Evolutionary conservation across 2,888 invertebrate genomes (phyloP).

Genomic region (Athalia cordata): DNA sequence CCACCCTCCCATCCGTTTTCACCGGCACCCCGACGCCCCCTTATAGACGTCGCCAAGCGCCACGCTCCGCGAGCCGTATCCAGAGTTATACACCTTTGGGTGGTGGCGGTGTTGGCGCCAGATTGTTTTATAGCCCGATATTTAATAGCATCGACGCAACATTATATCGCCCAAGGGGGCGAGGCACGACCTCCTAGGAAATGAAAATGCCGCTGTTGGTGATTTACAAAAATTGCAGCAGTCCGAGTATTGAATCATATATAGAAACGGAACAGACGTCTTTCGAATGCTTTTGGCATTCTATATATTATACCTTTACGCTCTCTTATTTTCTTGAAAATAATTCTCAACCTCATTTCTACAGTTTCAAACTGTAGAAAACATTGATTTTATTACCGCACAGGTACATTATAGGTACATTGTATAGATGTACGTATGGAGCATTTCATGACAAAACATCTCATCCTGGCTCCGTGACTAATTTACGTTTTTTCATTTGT

Average conservation of each 20-base stretch:
- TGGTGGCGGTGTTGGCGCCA: slow-evolving; percentile 28
- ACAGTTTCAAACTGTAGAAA: background rate
- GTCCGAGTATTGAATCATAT: slow-evolving; percentile 15
- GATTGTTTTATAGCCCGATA: slow-evolving; percentile 44
- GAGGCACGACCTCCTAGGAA: slow-evolving; percentile 30
- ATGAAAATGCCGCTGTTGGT: slow-evolving; percentile 45
- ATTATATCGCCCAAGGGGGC: slow-evolving; percentile 39
- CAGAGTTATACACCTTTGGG: slow-evolving; percentile 30
- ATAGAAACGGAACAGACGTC: background rate
- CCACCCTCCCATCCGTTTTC: slow-evolving; percentile 12
- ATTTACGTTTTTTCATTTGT: background rate
- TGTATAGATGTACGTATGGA: background rate
- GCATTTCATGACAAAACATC: background rate
- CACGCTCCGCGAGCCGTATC: slow-evolving; percentile 48
- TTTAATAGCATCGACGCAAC: slow-evolving; percentile 45
- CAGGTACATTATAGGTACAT: background rate
- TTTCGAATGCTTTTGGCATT: background rate
- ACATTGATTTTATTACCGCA: slow-evolving; percentile 19
- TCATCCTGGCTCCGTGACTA: too few relatives aligned
- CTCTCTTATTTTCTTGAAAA: background rate
- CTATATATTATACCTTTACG: background rate
- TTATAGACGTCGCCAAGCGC: slow-evolving; percentile 40
- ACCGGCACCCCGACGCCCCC: slow-evolving; percentile 29
- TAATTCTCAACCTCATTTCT: background rate
- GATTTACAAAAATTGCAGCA: slow-evolving; percentile 50